phyloP scores from a whole-genome alignment of 2,797 vertebrate species.

The Brachyrhaphis roseni region DNA sequence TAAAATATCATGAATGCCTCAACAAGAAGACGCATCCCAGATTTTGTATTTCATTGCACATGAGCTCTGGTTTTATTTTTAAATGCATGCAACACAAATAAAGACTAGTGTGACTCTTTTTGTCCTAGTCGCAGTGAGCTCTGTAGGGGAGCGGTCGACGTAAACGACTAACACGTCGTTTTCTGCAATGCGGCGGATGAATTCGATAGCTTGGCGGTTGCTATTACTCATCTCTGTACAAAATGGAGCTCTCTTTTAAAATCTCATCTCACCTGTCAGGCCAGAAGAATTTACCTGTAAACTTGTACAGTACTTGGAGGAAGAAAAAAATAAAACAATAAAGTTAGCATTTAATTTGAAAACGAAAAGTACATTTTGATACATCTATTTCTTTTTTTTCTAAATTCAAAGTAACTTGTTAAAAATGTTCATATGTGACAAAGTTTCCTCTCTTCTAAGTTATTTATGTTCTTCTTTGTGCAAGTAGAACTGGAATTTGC shows the following conservation, averaged over 20 bases:
- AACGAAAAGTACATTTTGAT: slow-evolving; percentile 91
- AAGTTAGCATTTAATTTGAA: slow-evolving; percentile 84
- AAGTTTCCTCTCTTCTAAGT: slow-evolving; percentile 72
- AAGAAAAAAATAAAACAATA: slow-evolving; percentile 37
- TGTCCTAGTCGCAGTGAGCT: slow-evolving; percentile 45
- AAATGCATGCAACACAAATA: slow-evolving; percentile 64
- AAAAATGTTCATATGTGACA: slow-evolving; percentile 76
- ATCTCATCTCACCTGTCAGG: slow-evolving; percentile 48
- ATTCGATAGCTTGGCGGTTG: slow-evolving; percentile 36
- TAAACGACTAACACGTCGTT: slow-evolving; percentile 23
- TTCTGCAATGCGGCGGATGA: slow-evolving; percentile 46
- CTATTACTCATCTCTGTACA: slow-evolving; percentile 79
- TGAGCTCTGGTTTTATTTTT: slow-evolving; percentile 44
- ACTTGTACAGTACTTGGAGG: slow-evolving; percentile 94
- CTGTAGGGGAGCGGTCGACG: slow-evolving; percentile 61
- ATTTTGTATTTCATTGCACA: slow-evolving; percentile 25
- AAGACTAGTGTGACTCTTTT: slow-evolving; percentile 46
- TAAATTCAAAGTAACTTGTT: slow-evolving; percentile 82
- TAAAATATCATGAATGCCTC: slow-evolving; percentile 20
- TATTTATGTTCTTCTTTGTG: slow-evolving; percentile 81
- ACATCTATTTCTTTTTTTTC: slow-evolving; percentile 88
- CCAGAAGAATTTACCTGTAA: slow-evolving; percentile 88
- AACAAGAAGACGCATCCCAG: not conserved
- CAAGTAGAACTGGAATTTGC: slow-evolving; percentile 89
- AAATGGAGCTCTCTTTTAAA: slow-evolving; percentile 66